Percentiles rank a stretch among this genome's conserved stretches.
These are phyloP conservation scores for Ranitomeya variabilis DNA, from an alignment of 2,113 vertebrate species.

Conservation along the genomic window DNA sequence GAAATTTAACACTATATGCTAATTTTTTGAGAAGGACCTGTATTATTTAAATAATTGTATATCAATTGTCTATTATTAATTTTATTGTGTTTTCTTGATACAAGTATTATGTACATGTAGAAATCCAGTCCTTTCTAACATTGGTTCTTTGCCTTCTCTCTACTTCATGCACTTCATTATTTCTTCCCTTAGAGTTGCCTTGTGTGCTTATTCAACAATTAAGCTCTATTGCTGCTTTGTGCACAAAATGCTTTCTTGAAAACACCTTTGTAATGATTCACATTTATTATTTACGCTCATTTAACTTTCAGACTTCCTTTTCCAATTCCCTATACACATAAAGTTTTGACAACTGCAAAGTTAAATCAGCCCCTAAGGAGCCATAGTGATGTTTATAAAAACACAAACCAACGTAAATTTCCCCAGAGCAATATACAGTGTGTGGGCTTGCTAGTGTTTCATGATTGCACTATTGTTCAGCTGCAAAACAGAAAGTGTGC, in stretches of 20 bases:
- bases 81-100: no score
- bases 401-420: not conserved
- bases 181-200: not conserved
- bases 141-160: not conserved
- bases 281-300: slow-evolving; percentile 1
- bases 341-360: not conserved
- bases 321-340: not conserved
- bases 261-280: not conserved
- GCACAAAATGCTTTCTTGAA: not conserved
- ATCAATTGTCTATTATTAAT: no score
- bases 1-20: no score
- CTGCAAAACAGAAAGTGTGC: not conserved
- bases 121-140: not conserved
- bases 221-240: not conserved
- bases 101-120: not conserved
- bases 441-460: not conserved
- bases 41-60: no score
- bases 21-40: no score
- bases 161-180: not conserved
- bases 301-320: not conserved
- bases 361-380: not conserved
- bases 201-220: not conserved
- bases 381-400: not conserved
- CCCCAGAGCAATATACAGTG: not conserved
- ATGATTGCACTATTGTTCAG: not conserved